Conservation (phyloP, 2,113 vertebrate genomes). For the Chloropsis cyanopogon region DNA sequence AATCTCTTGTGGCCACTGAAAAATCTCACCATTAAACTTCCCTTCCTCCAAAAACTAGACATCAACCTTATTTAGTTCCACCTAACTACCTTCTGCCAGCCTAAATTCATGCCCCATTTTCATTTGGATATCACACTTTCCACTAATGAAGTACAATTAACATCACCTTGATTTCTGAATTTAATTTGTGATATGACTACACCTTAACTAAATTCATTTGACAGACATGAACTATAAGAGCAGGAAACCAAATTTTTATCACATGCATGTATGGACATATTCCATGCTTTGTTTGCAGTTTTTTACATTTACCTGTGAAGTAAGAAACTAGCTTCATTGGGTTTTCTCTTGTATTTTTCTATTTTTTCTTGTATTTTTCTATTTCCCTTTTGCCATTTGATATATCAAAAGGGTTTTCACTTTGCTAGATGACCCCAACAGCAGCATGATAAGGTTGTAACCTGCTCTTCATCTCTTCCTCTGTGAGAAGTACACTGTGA, state of each 20-base stretch:
- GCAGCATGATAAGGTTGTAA: background rate
- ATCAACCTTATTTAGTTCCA: background rate
- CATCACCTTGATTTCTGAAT: background rate
- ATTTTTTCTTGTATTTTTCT: background rate
- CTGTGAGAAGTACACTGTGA: background rate
- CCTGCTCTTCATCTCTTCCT: background rate
- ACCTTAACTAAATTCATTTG: background rate
- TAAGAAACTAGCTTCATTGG: background rate
- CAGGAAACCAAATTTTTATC: background rate
- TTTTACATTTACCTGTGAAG: background rate
- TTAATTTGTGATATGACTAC: background rate
- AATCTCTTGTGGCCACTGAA: background rate
- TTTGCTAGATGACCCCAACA: background rate
- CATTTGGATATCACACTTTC: background rate
- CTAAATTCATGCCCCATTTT: background rate
- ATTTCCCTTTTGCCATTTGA: background rate
- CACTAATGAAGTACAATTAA: background rate
- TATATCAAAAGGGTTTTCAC: background rate
- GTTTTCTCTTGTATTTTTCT: background rate
- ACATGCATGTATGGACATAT: rapidly evolving
- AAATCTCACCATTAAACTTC: background rate
- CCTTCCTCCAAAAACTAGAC: background rate
- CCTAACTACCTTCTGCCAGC: background rate
- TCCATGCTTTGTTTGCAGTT: background rate
- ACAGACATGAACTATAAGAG: background rate